Percentiles rank a stretch among this genome's conserved stretches.
phyloP scores from a whole-genome alignment of 1,140 invertebrate species.

The Scaptomyza pallida region DNA sequence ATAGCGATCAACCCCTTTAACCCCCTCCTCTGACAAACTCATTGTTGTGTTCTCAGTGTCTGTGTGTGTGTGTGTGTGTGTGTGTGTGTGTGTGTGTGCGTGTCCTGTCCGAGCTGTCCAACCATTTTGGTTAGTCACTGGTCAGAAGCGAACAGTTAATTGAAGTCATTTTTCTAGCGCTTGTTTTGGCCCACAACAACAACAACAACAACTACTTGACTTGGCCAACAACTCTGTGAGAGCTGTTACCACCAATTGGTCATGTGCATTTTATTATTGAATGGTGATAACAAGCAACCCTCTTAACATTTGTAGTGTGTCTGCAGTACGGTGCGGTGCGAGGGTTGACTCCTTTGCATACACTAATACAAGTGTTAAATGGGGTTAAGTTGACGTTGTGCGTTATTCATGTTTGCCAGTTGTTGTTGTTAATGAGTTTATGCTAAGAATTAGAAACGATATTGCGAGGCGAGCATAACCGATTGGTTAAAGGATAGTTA shows the following conservation, averaged over 20 bases:
- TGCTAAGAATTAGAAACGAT: conserved; percentile 24
- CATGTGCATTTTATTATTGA: conserved; percentile 68
- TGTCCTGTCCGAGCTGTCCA: conserved; percentile 42
- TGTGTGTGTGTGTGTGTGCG: conserved; percentile 33
- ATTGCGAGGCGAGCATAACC: no score
- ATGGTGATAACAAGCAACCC: conserved; percentile 70
- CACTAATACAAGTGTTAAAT: conserved; percentile 72
- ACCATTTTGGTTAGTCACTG: conserved; percentile 76
- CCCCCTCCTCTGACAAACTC: no score
- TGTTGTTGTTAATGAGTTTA: conserved; percentile 6
- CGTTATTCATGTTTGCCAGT: conserved; percentile 48
- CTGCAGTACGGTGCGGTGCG: conserved; percentile 14
- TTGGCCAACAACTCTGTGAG: conserved; percentile 20
- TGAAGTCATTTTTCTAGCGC: conserved; percentile 79
- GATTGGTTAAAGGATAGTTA: no score
- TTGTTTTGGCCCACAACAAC: conserved; percentile 43
- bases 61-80: neutral
- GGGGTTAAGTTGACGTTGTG: conserved; percentile 65
- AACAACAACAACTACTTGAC: conserved; percentile 31
- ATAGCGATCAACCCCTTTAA: conserved; percentile 17
- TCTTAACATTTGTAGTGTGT: neutral
- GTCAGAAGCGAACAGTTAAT: conserved; percentile 74
- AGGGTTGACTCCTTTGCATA: conserved; percentile 39
- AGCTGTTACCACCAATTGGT: conserved; percentile 50
- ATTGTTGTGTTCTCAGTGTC: neutral